Evolutionary conservation across 1,140 invertebrate genomes (phyloP).

Genomic region (Rhysida immarginata): DNA sequence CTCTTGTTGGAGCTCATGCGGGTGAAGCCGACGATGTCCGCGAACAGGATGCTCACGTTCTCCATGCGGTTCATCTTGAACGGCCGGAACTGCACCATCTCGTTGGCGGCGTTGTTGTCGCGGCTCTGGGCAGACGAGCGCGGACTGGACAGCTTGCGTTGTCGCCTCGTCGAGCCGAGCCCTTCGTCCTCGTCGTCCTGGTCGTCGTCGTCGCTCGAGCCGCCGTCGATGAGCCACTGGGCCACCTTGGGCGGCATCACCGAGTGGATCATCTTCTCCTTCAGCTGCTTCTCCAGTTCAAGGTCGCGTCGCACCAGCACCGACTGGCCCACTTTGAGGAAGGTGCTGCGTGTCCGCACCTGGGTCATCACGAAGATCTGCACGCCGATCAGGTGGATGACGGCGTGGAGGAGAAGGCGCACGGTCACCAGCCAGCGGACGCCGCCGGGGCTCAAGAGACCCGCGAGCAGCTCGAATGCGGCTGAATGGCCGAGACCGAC

Average conservation of each 20-base stretch:
- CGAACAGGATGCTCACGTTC: slow-evolving; percentile 69
- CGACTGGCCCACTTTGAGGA: slow-evolving; percentile 92
- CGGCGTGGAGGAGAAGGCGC: slow-evolving; percentile 62
- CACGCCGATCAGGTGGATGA: slow-evolving; percentile 79
- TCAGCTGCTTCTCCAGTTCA: slow-evolving; percentile 82
- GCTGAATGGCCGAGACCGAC: slow-evolving; percentile 65
- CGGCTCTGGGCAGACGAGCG: slow-evolving; percentile 1
- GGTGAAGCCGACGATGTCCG: slow-evolving; percentile 95
- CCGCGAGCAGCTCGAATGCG: slow-evolving; percentile 49
- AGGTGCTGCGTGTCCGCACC: slow-evolving; percentile 80
- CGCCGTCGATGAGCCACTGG: slow-evolving; percentile 58
- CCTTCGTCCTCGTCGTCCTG: slow-evolving; percentile 16
- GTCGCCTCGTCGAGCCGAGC: too few relatives aligned
- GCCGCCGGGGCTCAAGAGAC: slow-evolving; percentile 6
- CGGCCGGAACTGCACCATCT: slow-evolving; percentile 66
- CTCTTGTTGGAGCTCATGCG: slow-evolving; percentile 90
- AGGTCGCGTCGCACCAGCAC: slow-evolving; percentile 68
- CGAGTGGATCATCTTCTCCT: slow-evolving; percentile 94
- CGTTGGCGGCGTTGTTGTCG: slow-evolving; percentile 31
- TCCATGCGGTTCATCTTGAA: slow-evolving; percentile 90
- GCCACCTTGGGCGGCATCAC: slow-evolving; percentile 90
- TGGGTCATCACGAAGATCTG: slow-evolving; percentile 82
- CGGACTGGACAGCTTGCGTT: slow-evolving; percentile 15
- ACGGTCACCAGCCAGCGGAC: slow-evolving; percentile 30
- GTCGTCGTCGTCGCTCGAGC: slow-evolving; percentile 37